Base-by-base conservation (phyloP, 2,113 vertebrate genomes). In the Scomber japonicus region DNA sequence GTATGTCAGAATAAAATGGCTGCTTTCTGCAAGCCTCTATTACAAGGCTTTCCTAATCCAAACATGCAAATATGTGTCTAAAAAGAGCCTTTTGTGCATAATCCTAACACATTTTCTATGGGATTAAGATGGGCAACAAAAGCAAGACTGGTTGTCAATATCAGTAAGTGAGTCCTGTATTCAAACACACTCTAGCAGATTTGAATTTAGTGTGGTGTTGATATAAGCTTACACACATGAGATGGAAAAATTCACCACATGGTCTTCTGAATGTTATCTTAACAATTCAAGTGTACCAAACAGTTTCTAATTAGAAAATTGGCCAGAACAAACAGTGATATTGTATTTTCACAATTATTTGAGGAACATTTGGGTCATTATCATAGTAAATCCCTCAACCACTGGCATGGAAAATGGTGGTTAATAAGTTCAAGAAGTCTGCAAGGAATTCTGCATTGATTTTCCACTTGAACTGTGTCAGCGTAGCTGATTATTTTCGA, bases 21-120 rank as follows among this genome's bases (percentile, higher is more conserved):
- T 35, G 71, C 72, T 79, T 64, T 73, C 30, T 59, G 46, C 76
- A 70, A 71, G 64, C 71, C 81, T 87, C 80, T 56, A 88, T 91
- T 88, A 93, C 86, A 86, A 61, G 80, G 82, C 62, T 86, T 72
- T 60, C 64, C 85, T 84, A 88, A 91, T 88, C 83, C 84, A 81
- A 72, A 86, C 86, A 86, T 83, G 88, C 81, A 90, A 87, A 90
- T 87, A 79, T 81, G 53, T 80, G 79, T 86, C 50, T 81, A 76
- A 87, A 86, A 86, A 77, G 62, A 11, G 14, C 55, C 75, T 78
- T 88, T 86, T 89, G 72, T 80, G 53, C 55, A 62, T 89, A 82
- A 86, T 90, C 82, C 81, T 17, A 48, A 71, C 61, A 74, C 68
- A 69, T 7, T 75, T 80, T 84, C 55, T 55, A 81, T 63, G 50